Conservation (phyloP, 2,888 invertebrate species). For the Xestia sexstrigata region DNA sequence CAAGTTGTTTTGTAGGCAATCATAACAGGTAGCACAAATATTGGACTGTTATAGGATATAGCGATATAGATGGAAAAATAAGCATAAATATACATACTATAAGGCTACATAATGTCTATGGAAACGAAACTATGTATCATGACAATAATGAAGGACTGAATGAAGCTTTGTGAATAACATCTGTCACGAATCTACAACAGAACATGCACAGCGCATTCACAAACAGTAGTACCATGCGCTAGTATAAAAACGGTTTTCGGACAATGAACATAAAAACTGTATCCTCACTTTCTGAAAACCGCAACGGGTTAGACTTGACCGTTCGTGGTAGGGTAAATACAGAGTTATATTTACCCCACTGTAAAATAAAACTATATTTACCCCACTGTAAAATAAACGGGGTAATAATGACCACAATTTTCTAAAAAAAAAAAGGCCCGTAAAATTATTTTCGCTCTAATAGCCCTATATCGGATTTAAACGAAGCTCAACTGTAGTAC, state of each 20-base stretch:
- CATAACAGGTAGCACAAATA: conserved; percentile 62
- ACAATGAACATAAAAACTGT: conserved; percentile 64
- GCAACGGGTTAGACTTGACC: conserved; percentile 63
- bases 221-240: conserved; percentile 55
- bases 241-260: conserved; percentile 54
- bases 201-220: conserved; percentile 67
- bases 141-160: conserved; percentile 69
- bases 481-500: conserved; percentile 32
- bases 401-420: neutral
- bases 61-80: conserved; percentile 71
- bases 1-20: conserved; percentile 60
- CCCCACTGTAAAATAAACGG: neutral
- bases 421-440: neutral
- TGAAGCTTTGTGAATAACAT: conserved; percentile 71
- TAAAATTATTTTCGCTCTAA: conserved; percentile 24
- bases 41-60: conserved; percentile 67
- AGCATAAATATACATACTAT: conserved; percentile 70
- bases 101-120: conserved; percentile 66
- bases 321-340: conserved; percentile 7
- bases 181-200: conserved; percentile 58
- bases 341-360: neutral
- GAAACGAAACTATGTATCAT: conserved; percentile 63
- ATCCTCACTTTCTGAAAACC: conserved; percentile 65
- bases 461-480: conserved; percentile 2
- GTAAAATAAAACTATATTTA: conserved; percentile 10